These are phyloP conservation scores for Lithobates pipiens DNA, from an alignment of 2,797 vertebrate species.

Conservation along the genomic window DNA sequence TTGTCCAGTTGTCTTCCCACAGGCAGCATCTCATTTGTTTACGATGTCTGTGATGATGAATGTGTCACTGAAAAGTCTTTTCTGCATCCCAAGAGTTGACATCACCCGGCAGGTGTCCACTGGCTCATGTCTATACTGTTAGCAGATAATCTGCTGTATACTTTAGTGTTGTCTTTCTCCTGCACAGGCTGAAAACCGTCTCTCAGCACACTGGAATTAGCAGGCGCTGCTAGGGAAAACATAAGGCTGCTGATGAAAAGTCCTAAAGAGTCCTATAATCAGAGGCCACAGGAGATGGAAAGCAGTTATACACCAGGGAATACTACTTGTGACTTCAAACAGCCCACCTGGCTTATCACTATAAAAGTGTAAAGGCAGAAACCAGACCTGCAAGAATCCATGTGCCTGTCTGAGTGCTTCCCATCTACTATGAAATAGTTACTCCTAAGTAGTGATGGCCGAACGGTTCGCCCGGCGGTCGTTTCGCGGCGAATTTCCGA, in stretches of 20 bases:
- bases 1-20: conserved; percentile 50
- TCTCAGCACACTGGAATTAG: conserved; percentile 49
- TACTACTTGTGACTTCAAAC: conserved; percentile 54
- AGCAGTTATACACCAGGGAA: conserved; percentile 1
- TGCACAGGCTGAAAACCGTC: conserved; percentile 39
- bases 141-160: conserved; percentile 32
- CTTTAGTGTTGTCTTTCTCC: conserved; percentile 6
- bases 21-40: conserved; percentile 38
- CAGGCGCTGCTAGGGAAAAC: conserved; percentile 9
- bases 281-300: conserved; percentile 16
- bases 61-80: conserved; percentile 44
- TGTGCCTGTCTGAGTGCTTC: too few relatives aligned
- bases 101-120: conserved; percentile 59
- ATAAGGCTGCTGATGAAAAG: conserved; percentile 44
- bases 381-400: too few relatives aligned
- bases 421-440: too few relatives aligned
- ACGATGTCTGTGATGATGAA: conserved; percentile 35
- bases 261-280: conserved; percentile 23
- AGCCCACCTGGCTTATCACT: conserved; percentile 44
- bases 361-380: neutral
- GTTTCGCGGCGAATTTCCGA: too few relatives aligned
- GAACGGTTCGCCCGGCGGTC: too few relatives aligned
- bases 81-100: conserved; percentile 36
- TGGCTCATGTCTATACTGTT: conserved; percentile 21
- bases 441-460: too few relatives aligned